Evolutionary conservation across 1,140 invertebrate species (phyloP), one percentile per base, ranked within the genome.

Genomic region (Drosophila guanche): DNA sequence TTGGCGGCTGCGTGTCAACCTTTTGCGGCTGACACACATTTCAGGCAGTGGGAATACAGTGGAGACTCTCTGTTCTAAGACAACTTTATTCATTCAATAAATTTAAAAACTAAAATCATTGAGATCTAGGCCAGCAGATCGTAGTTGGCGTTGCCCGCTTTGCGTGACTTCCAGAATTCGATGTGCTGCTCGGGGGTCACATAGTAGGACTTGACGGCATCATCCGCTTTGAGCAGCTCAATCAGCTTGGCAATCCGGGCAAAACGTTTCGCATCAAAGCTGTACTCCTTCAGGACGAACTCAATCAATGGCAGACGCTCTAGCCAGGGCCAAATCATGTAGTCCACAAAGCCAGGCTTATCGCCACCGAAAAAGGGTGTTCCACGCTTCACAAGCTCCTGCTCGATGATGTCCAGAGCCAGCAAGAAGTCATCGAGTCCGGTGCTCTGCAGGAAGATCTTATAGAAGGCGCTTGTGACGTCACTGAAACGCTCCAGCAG

Each of bases 301-400:
- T 79, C 40, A 22, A 84, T 16, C 0, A 76, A 16, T 2, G 54
- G 8, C 10, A 76, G 46, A 14, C 96, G 93, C 90, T 97, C 96
- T 74, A 95, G 95, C 96, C 95, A 97, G 1, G 97, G 96, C 96
- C 96, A 97, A 59, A 97, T 95, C 96, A 97, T 97, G 60, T 96
- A 95, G 90, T 97, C 96, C 8, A 95, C 92, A 93, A 95, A 96
- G 3, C 95, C 95, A 1, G 96, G 95, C 56, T 93, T 92, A n/a
- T 89, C 79, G 40, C 96, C 96, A 67, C 93, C 93, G 76, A 96
- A 94, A 80, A 94, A 97, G 22, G 91, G 91, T 3, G 93, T 94
- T 37, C 92, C 93, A 56, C 95, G 93, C 51, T 92, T 93, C 6
- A 69, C 77, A 10, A 97, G 72, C 90, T 96, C 95, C 54, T 92